Base-by-base conservation (phyloP, 1,140 invertebrate genomes). In the Linepithema humile region DNA sequence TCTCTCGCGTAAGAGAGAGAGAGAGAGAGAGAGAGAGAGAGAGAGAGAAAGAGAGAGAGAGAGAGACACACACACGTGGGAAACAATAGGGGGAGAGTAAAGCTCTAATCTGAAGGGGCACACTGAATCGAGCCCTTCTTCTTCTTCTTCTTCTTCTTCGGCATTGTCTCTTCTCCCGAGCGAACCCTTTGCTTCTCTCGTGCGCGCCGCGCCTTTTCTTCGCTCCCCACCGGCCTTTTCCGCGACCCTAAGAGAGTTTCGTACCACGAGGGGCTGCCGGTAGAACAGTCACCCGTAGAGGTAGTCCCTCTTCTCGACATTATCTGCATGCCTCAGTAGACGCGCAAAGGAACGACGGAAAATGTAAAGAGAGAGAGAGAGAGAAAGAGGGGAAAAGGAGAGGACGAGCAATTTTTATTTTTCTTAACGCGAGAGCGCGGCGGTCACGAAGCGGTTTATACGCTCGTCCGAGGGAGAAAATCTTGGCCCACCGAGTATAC, bases 101-200 rank as follows among this genome's bases (percentile, higher is more conserved):
- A n/a, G n/a, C 85, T 91, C 90, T 89, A 92, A 93, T 93, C 90
- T 92, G 89, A 93, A 93, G 91, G 92, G 90, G 43, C 43, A 45
- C 89, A 90, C 90, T 91, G 90, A 91, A 91, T 92, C 89, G 90
- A 92, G 88, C 89, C 90, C 86, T 85, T 50, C 75, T 38, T 59
- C 78, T 78, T 32, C 70, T 69, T 35, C 69, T 55, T 75, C 70
- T 83, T 86, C 85, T 82, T 86, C 82, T 84, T 84, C 23, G 60
- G 86, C 86, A 90, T 92, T 92, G 90, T 92, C 87, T 90, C 82
- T 83, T 86, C 60, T n/a, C 64, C 10, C 43, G 43, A 60, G 48
- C 60, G 60, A 85, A 84, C 85, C 85, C 84, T 88, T 85, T 88
- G 23, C 84, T 50, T 40, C 69, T 57, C n/a, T n/a, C n/a, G n/a